Percentiles rank a stretch among this genome's conserved stretches.
These are phyloP conservation scores for Ypsolopha sequella DNA, from an alignment of 2,888 invertebrate species.

Conservation along the genomic window DNA sequence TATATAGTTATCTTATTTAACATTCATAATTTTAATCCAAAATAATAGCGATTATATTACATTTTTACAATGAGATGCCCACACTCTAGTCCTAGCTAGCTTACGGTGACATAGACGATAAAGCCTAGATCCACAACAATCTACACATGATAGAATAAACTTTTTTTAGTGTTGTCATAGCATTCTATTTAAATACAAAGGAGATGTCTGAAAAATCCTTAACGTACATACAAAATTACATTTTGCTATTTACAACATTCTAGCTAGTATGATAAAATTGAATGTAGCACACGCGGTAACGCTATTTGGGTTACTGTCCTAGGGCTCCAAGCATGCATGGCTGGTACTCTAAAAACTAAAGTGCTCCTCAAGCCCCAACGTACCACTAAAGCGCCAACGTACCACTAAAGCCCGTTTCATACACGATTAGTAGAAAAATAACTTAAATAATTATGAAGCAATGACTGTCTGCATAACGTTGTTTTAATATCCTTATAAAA, in stretches of 20 bases:
- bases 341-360: conserved; percentile 43
- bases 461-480: too few relatives aligned
- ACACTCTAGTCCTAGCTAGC: conserved; percentile 56
- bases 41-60: conserved; percentile 65
- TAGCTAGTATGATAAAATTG: conserved; percentile 45
- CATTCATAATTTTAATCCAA: conserved; percentile 47
- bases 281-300: conserved; percentile 37
- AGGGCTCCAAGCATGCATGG: conserved; percentile 47
- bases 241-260: conserved; percentile 62
- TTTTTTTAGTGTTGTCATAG: conserved; percentile 47
- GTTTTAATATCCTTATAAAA: too few relatives aligned
- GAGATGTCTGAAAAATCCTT: conserved; percentile 60
- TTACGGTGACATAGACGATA: conserved; percentile 46
- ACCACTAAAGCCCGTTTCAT: conserved; percentile 18
- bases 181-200: conserved; percentile 59
- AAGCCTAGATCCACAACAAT: conserved; percentile 64
- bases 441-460: too few relatives aligned
- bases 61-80: conserved; percentile 66
- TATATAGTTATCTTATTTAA: conserved; percentile 52
- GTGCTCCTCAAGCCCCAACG: conserved; percentile 38
- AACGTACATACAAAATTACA: conserved; percentile 66
- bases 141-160: conserved; percentile 63
- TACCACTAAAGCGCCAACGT: conserved; percentile 36
- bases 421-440: neutral
- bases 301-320: conserved; percentile 47